Conservation (phyloP, 2,797 vertebrate genomes). For the Fistularia commersonii region DNA sequence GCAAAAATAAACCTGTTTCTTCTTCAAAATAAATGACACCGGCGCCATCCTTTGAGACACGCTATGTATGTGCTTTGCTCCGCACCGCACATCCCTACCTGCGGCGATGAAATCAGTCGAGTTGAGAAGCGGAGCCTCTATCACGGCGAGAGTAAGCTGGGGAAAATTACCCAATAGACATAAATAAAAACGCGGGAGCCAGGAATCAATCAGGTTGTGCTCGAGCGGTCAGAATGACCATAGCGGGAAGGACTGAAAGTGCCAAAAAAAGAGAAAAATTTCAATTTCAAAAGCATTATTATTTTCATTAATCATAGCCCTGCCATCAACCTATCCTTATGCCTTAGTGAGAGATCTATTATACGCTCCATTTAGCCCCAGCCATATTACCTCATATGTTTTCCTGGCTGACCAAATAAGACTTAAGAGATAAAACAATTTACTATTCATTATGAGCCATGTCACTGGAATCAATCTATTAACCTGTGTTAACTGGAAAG, state of each 20-base stretch:
- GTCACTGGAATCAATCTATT: conserved; percentile 99
- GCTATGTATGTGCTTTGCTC: no score
- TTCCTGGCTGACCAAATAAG: conserved; percentile 99
- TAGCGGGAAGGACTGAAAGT: conserved; percentile 68
- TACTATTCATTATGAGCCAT: conserved; percentile 99
- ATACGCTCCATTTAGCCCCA: conserved; percentile 98
- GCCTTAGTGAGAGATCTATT: conserved; percentile 99
- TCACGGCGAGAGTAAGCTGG: conserved; percentile 29
- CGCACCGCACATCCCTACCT: conserved; percentile 16
- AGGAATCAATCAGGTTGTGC: conserved; percentile 88
- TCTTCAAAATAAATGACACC: no score
- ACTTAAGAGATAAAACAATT: conserved; percentile 99
- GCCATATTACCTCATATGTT: conserved; percentile 99
- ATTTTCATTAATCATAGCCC: conserved; percentile 99
- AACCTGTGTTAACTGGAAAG: conserved; percentile 97
- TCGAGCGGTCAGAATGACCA: conserved; percentile 87
- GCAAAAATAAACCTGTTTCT: no score
- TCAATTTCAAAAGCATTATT: conserved; percentile 99
- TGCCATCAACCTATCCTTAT: conserved; percentile 95
- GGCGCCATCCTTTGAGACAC: no score
- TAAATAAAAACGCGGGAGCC: conserved; percentile 76
- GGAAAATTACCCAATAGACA: conserved; percentile 51
- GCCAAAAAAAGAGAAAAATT: conserved; percentile 85
- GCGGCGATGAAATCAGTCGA: conserved; percentile 32
- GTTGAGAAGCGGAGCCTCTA: conserved; percentile 42